These are phyloP conservation scores for Lepidocolaptes lacrymiger DNA, from an alignment of 2,797 vertebrate species.

Conservation along the genomic window DNA sequence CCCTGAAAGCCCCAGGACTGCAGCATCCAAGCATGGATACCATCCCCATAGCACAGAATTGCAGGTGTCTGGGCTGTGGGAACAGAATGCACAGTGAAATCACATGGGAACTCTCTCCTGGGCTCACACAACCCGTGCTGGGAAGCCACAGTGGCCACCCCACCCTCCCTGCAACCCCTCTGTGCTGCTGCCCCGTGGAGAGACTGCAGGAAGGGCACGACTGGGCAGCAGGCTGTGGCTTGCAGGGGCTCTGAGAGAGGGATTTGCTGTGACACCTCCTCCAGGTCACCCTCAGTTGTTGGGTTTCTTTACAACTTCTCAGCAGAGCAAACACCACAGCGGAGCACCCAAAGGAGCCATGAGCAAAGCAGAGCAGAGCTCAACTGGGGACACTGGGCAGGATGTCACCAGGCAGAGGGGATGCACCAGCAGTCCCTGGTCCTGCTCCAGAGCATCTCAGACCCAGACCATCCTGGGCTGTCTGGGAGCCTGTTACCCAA, in stretches of 20 bases:
- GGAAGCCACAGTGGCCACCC: background rate
- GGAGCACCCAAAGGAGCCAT: background rate
- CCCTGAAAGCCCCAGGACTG: accelerated
- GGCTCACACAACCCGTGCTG: accelerated
- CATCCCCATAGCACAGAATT: background rate
- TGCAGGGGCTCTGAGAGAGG: background rate
- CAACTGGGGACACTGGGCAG: accelerated
- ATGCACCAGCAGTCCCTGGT: background rate
- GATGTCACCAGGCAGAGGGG: background rate
- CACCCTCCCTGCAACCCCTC: accelerated
- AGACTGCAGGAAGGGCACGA: accelerated
- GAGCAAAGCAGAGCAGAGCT: background rate
- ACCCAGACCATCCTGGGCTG: accelerated
- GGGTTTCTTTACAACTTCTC: background rate
- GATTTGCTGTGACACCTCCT: background rate
- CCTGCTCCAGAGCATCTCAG: background rate
- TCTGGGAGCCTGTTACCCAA: background rate
- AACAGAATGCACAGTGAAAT: background rate
- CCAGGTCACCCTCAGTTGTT: background rate
- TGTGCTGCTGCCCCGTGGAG: accelerated
- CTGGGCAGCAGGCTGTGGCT: background rate
- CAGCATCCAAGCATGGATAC: background rate
- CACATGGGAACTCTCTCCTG: background rate
- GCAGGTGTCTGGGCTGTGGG: background rate
- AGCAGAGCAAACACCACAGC: background rate